phyloP scores from a whole-genome alignment of 2,113 vertebrate species.

The Noctilio leporinus region DNA sequence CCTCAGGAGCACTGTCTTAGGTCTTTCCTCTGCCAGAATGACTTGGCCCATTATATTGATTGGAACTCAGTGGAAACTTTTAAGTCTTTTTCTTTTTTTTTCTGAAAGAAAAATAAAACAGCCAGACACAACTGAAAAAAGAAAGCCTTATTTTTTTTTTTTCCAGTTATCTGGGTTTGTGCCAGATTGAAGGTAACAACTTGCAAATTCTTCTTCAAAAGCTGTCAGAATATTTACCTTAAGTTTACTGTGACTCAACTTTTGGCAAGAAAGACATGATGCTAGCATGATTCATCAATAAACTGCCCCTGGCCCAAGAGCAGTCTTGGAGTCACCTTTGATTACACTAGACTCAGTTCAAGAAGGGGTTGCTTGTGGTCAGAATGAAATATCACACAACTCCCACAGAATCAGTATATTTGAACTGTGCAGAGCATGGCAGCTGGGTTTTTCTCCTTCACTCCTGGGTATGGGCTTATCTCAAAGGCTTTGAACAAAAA shows the following conservation, averaged over 20 bases:
- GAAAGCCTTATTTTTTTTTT: constrained; percentile 20
- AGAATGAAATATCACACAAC: not conserved
- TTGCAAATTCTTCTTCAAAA: constrained; percentile 43
- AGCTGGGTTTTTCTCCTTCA: not conserved
- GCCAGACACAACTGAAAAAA: constrained; percentile 1
- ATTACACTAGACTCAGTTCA: not conserved
- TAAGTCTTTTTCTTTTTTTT: not conserved
- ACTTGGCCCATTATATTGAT: constrained; percentile 23
- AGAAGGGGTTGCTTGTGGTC: not conserved
- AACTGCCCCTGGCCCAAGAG: not conserved
- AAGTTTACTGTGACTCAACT: constrained; percentile 53
- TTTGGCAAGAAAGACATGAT: not conserved
- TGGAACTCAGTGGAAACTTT: constrained; percentile 51
- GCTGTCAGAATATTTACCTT: constrained; percentile 13
- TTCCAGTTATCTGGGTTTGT: constrained; percentile 16
- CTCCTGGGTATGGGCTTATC: not conserved
- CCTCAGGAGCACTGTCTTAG: not conserved
- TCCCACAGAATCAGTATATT: not conserved
- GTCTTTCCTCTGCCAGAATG: not conserved
- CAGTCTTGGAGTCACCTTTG: not conserved
- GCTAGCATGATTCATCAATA: not conserved
- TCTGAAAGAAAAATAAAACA: constrained; percentile 51
- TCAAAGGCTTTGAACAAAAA: not conserved
- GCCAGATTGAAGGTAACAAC: constrained; percentile 31
- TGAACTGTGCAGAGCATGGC: not conserved